These are phyloP conservation scores for Erinaceus europaeus DNA, from an alignment of 2,113 vertebrate species.

Conservation along the genomic window DNA sequence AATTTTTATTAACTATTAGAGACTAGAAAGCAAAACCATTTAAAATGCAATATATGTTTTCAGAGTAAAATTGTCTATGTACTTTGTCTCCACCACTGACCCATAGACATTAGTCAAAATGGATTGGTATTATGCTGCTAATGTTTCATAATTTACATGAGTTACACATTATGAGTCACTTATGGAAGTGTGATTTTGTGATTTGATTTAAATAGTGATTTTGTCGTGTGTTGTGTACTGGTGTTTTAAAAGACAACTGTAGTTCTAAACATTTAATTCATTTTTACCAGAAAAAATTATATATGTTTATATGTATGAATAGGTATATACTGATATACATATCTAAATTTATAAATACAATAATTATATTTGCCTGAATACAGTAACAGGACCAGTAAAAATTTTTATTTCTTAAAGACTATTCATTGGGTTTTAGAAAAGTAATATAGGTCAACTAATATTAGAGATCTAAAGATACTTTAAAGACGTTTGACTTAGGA, in stretches of 20 bases:
- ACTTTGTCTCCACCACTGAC: neutral
- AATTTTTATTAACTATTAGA: neutral
- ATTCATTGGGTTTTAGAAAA: conserved; percentile 61
- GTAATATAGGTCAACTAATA: conserved; percentile 56
- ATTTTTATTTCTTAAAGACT: conserved; percentile 57
- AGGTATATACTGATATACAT: accelerated
- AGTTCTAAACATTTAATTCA: neutral
- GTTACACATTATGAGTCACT: neutral
- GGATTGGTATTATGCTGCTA: neutral
- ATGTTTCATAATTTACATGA: neutral
- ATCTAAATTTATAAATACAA: too few species aligned
- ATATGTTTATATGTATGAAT: neutral
- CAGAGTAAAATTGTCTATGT: neutral
- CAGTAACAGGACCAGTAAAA: neutral
- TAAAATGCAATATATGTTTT: neutral
- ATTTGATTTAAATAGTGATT: too few species aligned
- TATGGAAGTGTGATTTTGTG: accelerated
- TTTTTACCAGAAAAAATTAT: neutral
- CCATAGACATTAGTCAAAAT: neutral
- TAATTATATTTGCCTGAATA: too few species aligned
- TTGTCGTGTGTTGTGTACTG: too few species aligned
- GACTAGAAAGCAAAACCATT: neutral
- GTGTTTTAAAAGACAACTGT: neutral
- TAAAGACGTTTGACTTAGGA: conserved; percentile 66
- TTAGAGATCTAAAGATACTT: conserved; percentile 66